Evolutionary conservation across 2,113 vertebrate genomes (phyloP), one percentile per base, ranked within the genome.

Genomic region (Gadus chalcogrammus): DNA sequence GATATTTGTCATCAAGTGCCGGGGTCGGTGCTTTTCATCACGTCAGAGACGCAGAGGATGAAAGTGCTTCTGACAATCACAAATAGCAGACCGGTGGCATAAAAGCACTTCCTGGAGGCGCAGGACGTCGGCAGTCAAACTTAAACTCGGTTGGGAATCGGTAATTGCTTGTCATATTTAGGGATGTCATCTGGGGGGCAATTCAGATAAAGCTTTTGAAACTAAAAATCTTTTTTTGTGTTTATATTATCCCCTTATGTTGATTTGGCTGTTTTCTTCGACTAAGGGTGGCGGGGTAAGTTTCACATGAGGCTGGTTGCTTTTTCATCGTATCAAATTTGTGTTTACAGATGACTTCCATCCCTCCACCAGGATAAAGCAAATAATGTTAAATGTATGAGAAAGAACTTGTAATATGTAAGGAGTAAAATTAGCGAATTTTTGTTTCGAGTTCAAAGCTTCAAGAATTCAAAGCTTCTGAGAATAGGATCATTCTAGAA

Each of bases 161-260:
- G 80, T 84, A 85, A 90, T 81, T 81, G 85, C 82, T 85, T 83
- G 86, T 86, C 86, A 83, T 81, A 83, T 84, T 80, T 82, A 69
- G 68, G 68, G 69, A 85, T 81, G 81, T 75, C 18, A 75, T 84
- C 73, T 72, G 81, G 81, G 73, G 42, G 64, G 65, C 80, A 82
- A 81, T 69, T 82, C 69, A 79, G 81, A 76, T 73, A 68, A 60
- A 52, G 62, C 55, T 83, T 82, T 75, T 72, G 80, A 82, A 73
- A 31, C 16, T 1, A 12, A 20, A 61, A 61, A 20, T 12, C 22
- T 8, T 58, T 69, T 67, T 79, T 64, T 17, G 42, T 74, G 72
- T 72, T 68, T 80, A 16, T 15, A 67, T 69, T 74, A 60, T 13
- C 69, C 61, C 74, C 70, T 42, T 65, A 48, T 68, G 73, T 81